Conservation (phyloP, 2,888 invertebrate species). For the Heterodera filipjevi region DNA sequence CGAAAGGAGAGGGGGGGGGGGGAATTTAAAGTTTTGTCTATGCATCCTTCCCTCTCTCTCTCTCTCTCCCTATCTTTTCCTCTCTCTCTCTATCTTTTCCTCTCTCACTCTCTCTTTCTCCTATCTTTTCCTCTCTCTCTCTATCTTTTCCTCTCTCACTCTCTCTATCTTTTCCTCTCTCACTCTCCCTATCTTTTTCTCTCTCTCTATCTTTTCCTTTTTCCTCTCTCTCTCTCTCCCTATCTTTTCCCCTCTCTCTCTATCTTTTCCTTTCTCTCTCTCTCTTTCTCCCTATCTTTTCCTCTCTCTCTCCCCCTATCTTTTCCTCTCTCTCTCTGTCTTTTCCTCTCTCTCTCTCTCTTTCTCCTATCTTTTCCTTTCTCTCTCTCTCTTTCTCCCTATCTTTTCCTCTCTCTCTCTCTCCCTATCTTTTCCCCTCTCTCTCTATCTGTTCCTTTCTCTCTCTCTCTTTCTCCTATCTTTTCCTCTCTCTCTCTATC, state of each 20-base stretch:
- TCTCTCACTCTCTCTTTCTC: too few relatives aligned
- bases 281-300: neutral
- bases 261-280: neutral
- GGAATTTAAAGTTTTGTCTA: too few relatives aligned
- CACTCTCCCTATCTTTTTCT: neutral
- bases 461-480: neutral
- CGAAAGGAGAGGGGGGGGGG: too few relatives aligned
- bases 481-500: neutral
- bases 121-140: neutral
- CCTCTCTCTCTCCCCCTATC: too few relatives aligned
- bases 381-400: neutral
- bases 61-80: neutral
- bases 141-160: neutral
- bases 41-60: too few relatives aligned
- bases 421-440: too few relatives aligned
- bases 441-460: neutral
- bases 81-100: neutral
- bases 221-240: neutral
- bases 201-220: too few relatives aligned
- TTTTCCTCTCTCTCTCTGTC: neutral
- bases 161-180: neutral
- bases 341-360: neutral
- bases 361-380: neutral
- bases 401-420: neutral
- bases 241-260: too few relatives aligned